phyloP scores from a whole-genome alignment of 2,797 vertebrate species.

The Lagorchestes hirsutus region DNA sequence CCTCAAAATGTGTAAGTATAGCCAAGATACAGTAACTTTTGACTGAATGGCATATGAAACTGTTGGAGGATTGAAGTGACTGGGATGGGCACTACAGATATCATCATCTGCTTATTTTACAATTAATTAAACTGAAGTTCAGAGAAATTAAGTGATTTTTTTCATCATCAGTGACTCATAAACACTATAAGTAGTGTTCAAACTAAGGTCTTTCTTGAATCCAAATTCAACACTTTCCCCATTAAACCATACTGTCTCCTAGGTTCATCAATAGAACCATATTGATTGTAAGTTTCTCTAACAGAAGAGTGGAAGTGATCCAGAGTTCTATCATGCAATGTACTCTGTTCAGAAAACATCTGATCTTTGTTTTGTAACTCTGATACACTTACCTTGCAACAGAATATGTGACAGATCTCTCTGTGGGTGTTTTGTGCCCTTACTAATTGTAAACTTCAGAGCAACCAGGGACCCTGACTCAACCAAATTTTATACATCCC shows the following conservation, averaged over 20 bases:
- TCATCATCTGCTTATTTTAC: background rate
- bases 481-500: background rate
- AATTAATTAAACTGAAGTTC: background rate
- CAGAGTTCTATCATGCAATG: background rate
- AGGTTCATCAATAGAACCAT: background rate
- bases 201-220: background rate
- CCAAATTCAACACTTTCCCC: background rate
- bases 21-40: background rate
- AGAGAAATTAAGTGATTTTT: background rate
- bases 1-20: background rate
- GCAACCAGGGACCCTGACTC: background rate
- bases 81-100: background rate
- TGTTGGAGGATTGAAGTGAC: background rate
- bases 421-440: background rate
- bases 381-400: background rate
- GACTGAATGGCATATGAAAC: background rate
- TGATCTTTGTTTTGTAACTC: background rate
- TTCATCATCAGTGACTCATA: background rate
- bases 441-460: background rate
- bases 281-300: background rate
- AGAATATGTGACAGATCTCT: background rate
- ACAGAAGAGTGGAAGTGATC: background rate
- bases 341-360: background rate
- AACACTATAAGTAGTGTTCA: background rate
- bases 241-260: background rate